These are phyloP conservation scores for Lithosia quadra DNA, from an alignment of 2,888 invertebrate species.

Conservation along the genomic window DNA sequence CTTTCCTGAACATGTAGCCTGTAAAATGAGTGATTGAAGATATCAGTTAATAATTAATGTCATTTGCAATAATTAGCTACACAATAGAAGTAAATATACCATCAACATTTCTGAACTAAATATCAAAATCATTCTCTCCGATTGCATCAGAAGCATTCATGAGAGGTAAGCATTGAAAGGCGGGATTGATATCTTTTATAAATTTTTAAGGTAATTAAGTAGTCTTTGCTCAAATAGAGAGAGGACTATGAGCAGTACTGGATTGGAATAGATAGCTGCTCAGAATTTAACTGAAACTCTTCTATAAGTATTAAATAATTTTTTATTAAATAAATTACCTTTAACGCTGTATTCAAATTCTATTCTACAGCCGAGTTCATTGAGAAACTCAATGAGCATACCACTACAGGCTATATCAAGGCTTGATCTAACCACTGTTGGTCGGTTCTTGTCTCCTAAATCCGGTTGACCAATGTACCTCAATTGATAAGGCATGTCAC, in stretches of 20 bases:
- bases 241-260: too few species aligned
- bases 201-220: too few species aligned
- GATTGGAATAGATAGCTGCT: too few species aligned
- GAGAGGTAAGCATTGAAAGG: too few species aligned
- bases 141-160: too few species aligned
- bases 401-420: slow-evolving; percentile 97
- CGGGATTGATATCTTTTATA: too few species aligned
- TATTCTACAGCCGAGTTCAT: slow-evolving; percentile 95
- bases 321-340: slow-evolving; percentile 77
- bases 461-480: slow-evolving; percentile 97
- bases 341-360: slow-evolving; percentile 98
- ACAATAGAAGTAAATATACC: too few species aligned
- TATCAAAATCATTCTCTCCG: too few species aligned
- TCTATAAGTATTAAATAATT: neutral
- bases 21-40: slow-evolving; percentile 46
- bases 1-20: slow-evolving; percentile 97
- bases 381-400: slow-evolving; percentile 96
- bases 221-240: too few species aligned
- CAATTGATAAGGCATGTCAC: slow-evolving; percentile 95
- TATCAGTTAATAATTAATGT: neutral
- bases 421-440: slow-evolving; percentile 96
- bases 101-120: too few species aligned
- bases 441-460: slow-evolving; percentile 94
- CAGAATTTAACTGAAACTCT: too few species aligned
- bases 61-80: too few species aligned